These are phyloP conservation scores for Larimichthys polyactis DNA, from an alignment of 2,113 vertebrate species.

Conservation along the genomic window DNA sequence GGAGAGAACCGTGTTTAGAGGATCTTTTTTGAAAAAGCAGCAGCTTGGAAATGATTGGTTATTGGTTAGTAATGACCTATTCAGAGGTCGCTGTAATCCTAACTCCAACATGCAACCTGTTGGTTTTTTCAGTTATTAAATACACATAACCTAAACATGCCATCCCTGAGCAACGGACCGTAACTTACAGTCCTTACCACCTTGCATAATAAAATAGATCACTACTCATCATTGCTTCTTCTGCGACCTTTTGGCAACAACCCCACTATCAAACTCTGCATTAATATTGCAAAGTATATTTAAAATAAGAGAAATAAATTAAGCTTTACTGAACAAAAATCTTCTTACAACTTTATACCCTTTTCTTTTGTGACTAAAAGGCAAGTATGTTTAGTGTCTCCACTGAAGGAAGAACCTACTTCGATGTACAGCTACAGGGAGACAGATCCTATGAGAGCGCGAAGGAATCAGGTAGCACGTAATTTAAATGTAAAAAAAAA, in stretches of 20 bases:
- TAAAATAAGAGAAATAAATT: slow-evolving; percentile 27
- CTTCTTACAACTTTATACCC: background rate
- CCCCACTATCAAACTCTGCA: background rate
- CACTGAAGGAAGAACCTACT: slow-evolving; percentile 11
- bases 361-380: slow-evolving; percentile 19
- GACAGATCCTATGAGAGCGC: background rate
- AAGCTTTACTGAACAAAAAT: slow-evolving; percentile 25
- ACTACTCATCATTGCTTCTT: slow-evolving; percentile 3
- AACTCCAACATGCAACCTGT: background rate
- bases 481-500: slow-evolving; percentile 3
- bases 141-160: background rate
- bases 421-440: slow-evolving; percentile 6
- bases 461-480: slow-evolving; percentile 5
- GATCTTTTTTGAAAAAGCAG: background rate
- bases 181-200: slow-evolving; percentile 4
- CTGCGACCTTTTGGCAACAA: background rate
- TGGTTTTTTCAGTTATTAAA: slow-evolving; percentile 7
- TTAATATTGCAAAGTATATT: slow-evolving; percentile 6
- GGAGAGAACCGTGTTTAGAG: background rate
- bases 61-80: background rate
- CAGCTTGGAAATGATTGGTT: slow-evolving; percentile 7
- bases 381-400: slow-evolving; percentile 14
- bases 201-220: slow-evolving; percentile 29
- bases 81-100: background rate
- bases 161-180: slow-evolving; percentile 40